Conservation (phyloP, 1,140 invertebrate genomes). For the Procambarus clarkii region DNA sequence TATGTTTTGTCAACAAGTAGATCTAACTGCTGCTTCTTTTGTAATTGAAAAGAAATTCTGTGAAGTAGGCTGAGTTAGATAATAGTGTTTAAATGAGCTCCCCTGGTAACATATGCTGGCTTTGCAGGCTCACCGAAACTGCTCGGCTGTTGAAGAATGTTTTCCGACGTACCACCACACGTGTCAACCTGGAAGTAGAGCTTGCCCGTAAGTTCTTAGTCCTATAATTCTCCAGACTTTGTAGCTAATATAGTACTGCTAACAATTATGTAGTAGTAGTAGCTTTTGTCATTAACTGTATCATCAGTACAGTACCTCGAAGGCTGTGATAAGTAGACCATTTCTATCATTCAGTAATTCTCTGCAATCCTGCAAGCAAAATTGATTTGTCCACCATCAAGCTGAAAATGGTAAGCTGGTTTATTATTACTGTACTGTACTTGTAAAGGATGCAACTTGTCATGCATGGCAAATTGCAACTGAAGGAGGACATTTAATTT, state of each 20-base stretch:
- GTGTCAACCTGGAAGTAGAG: slow-evolving; percentile 89
- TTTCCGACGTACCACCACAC: slow-evolving; percentile 86
- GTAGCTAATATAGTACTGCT: background rate
- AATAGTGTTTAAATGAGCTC: background rate
- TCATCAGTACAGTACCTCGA: background rate
- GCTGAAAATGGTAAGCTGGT: background rate
- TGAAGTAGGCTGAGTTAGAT: background rate
- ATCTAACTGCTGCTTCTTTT: background rate
- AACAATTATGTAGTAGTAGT: background rate
- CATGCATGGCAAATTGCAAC: too few species aligned
- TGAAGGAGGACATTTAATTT: too few species aligned
- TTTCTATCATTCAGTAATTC: background rate
- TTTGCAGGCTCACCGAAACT: slow-evolving; percentile 94
- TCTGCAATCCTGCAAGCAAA: background rate
- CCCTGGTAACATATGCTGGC: slow-evolving; percentile 17
- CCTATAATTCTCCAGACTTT: slow-evolving; percentile 1
- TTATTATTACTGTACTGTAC: background rate
- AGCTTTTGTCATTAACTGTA: background rate
- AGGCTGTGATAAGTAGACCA: background rate
- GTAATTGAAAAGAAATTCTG: background rate
- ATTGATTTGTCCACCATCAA: background rate
- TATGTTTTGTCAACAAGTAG: background rate
- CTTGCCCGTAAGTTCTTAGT: slow-evolving; percentile 88
- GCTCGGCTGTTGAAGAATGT: slow-evolving; percentile 93
- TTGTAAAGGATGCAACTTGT: too few species aligned